Evolutionary conservation across 2,888 invertebrate genomes (phyloP), one percentile per base, ranked within the genome.

Genomic region (Callyntrura guangdongensis): DNA sequence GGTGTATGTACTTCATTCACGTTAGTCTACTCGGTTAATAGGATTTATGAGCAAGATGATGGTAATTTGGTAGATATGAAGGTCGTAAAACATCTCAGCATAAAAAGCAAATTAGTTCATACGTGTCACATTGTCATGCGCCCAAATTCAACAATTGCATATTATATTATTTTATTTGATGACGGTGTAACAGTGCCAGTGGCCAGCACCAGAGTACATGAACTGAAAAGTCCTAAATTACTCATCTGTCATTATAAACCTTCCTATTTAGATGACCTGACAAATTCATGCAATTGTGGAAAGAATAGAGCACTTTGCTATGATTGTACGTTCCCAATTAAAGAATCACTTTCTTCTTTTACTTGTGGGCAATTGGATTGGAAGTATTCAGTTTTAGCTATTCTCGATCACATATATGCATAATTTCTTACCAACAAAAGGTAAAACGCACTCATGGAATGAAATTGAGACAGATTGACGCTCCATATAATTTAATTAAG

Each of bases 91-190:
- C 25, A 25, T 25, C 25, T 64, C 22, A 14, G 64, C 22, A 64
- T 64, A 64, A 64, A 64, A 25, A 64, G 3, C 22, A 64, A 64
- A 64, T 64, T 64, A 64, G 64, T 64, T 64, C 25, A 25, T 64
- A 64, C 36, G 36, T 36, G 36, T 36, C 36, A 36, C 6, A 36
- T 36, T 36, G 36, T 36, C 36, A 36, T 36, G 36, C 36, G 6
- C 11, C 22, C 9, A 3, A 25, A 14, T 53, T 53, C 11, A 53
- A 53, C n/a, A n/a, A 25, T 64, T 64, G 25, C 0, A 25, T 25
- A 64, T 36, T 36, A 36, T 36, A 4, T 36, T 36, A 36, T 36
- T 36, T 36, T 36, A 36, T 36, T 36, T 64, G 64, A 64, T 64
- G 2, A 64, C 64, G 25, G 11, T 8, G 64, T 25, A 25, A 9